Base-by-base conservation (phyloP, 92 coral and sea anemone genomes). In the Pocillopora grandis region DNA sequence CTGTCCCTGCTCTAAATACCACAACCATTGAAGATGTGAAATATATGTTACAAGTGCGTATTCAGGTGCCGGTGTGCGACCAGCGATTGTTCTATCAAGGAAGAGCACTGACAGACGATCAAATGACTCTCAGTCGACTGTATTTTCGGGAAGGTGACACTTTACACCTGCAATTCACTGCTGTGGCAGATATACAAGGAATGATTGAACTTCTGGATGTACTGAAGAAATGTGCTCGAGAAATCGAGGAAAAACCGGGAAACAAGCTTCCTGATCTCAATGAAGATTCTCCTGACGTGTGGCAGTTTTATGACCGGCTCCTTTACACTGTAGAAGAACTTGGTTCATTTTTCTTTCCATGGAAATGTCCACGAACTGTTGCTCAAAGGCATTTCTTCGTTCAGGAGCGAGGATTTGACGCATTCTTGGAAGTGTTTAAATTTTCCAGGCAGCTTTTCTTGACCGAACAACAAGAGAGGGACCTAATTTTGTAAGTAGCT, bases 381-480 rank as follows among this genome's bases (percentile, higher is more conserved):
- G 92, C 95, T 2, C 91, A 91, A 77, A 85, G 98, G 21, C 95
- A 90, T 60, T 95, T 77, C 70, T 95, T 95, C 85, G 92, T 87
- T 12, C 97, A 95, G 70, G 97, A 95, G 64, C 91, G 90, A 68
- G 97, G 98, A 17, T 80, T 95, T 66, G 91, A 89, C 31, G 80
- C 89, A 62, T 82, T 95, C 57, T 76, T 87, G 80, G 87, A 81
- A 23, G 66, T 93, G 49, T 89, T 87, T 65, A 88, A 69, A 42
- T 91, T 88, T 71, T 90, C 94, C 2, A 63, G 68, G 27, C 86
- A 84, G 76, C 77, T 81, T 42, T 69, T 70, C 35, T 5, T 18
- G 20, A 56, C 60, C 58, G 76, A 35, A 8, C 76, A 70, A 2
- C 31, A 10, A 10, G 75, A 18, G 55, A 20, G 60, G 58, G 77